A percentile compares a stretch with the other conserved stretches of the same genome.
phyloP scores from a whole-genome alignment of 2,797 vertebrate genomes.

The Gallinago nigripennis region DNA sequence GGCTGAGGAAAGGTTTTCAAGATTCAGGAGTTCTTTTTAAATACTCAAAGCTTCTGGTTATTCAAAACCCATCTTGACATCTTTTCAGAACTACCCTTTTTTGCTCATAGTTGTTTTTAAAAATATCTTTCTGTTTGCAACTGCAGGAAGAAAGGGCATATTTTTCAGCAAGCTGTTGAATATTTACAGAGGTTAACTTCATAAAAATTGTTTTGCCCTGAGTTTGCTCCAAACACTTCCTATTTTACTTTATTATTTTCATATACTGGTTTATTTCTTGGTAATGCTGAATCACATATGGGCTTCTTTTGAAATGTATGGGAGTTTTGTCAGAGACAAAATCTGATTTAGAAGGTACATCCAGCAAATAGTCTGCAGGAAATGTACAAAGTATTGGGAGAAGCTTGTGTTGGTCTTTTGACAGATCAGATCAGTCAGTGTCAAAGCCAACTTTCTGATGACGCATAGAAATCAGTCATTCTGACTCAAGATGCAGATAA shows the following conservation, averaged over 20 bases:
- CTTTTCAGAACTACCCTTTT: neutral
- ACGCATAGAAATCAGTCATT: neutral
- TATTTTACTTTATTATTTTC: neutral
- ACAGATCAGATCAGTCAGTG: neutral
- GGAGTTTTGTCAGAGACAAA: neutral
- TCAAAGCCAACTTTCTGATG: neutral
- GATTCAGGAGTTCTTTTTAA: neutral
- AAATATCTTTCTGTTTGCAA: neutral
- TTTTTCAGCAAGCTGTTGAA: neutral
- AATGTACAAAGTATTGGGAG: neutral
- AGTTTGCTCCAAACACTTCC: neutral
- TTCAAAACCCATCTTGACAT: neutral
- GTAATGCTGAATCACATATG: neutral
- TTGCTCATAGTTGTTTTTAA: neutral
- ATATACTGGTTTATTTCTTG: neutral
- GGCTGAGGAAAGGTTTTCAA: neutral
- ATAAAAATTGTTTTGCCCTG: fast-evolving
- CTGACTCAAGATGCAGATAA: neutral
- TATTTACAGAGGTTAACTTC: neutral
- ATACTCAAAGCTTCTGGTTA: neutral
- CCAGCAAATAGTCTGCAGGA: fast-evolving
- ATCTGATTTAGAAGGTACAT: neutral
- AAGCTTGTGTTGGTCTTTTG: neutral
- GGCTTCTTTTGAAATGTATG: neutral
- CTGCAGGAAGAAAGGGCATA: neutral